Evolutionary conservation across 2,888 invertebrate genomes (phyloP).

Genomic region (Caenorhabditis sp.): DNA sequence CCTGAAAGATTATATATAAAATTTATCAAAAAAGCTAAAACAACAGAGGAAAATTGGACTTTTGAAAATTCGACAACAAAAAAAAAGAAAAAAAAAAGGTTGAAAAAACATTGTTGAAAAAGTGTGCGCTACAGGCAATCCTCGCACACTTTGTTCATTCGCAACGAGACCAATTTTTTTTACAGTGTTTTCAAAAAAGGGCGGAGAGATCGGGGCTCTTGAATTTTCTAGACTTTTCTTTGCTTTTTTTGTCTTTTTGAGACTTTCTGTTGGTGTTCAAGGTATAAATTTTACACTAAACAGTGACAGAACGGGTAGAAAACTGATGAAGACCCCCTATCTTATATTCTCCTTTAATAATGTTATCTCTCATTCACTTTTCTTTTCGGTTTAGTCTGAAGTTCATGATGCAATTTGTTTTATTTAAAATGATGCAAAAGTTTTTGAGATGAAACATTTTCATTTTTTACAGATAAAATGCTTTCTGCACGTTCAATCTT

Average conservation of each 20-base stretch:
- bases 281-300: background rate
- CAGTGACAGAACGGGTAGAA: background rate
- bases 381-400: background rate
- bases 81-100: background rate
- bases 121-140: constrained; percentile 18
- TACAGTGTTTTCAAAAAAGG: constrained; percentile 33
- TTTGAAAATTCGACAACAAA: background rate
- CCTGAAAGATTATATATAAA: background rate
- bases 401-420: constrained; percentile 1
- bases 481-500: constrained; percentile 43
- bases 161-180: constrained; percentile 20
- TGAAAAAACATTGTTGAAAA: constrained; percentile 4
- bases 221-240: constrained; percentile 17
- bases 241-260: background rate
- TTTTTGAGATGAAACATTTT: background rate
- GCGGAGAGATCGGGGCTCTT: constrained; percentile 37
- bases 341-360: background rate
- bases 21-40: too few species aligned
- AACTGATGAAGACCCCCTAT: background rate
- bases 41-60: background rate
- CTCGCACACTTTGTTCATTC: constrained; percentile 8
- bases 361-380: background rate
- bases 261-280: background rate
- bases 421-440: constrained; percentile 27
- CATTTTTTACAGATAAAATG: constrained; percentile 34